A percentile compares a stretch with the other conserved stretches of the same genome.
These are phyloP conservation scores for Dorcus hopei DNA, from an alignment of 2,888 invertebrate species.

Conservation along the genomic window DNA sequence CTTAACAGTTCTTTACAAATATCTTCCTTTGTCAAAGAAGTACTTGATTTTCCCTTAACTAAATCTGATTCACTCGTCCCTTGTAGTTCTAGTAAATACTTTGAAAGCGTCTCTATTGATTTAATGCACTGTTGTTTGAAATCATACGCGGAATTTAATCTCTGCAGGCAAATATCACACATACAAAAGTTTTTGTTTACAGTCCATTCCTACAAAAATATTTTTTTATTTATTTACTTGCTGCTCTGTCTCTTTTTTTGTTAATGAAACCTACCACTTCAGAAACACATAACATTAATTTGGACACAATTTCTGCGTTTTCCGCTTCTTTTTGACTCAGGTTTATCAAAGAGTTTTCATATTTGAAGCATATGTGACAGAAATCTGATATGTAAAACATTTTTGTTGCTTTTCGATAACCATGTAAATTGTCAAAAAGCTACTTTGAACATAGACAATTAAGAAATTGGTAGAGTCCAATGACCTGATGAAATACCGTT, in stretches of 20 bases:
- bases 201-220: conserved; percentile 42
- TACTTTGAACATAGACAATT: neutral
- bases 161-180: conserved; percentile 43
- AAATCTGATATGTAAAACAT: conserved; percentile 45
- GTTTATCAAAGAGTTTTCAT: conserved; percentile 43
- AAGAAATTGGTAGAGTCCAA: too few species aligned
- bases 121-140: conserved; percentile 45
- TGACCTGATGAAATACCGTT: too few species aligned
- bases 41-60: too few species aligned
- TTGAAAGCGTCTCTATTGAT: conserved; percentile 31
- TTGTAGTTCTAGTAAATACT: too few species aligned
- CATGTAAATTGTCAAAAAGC: neutral
- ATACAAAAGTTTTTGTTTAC: conserved; percentile 38
- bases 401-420: conserved; percentile 12
- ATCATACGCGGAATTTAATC: conserved; percentile 41
- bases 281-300: conserved; percentile 44
- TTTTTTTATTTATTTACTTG: neutral
- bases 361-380: conserved; percentile 46
- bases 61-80: neutral
- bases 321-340: conserved; percentile 43
- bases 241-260: neutral
- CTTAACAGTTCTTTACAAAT: too few species aligned
- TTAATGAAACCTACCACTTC: conserved; percentile 42
- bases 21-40: too few species aligned
- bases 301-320: conserved; percentile 41